A percentile compares a stretch with the other conserved stretches of the same genome.
Evolutionary conservation across 1,140 invertebrate genomes (phyloP).

Genomic region (Drosophila pruinosa): DNA sequence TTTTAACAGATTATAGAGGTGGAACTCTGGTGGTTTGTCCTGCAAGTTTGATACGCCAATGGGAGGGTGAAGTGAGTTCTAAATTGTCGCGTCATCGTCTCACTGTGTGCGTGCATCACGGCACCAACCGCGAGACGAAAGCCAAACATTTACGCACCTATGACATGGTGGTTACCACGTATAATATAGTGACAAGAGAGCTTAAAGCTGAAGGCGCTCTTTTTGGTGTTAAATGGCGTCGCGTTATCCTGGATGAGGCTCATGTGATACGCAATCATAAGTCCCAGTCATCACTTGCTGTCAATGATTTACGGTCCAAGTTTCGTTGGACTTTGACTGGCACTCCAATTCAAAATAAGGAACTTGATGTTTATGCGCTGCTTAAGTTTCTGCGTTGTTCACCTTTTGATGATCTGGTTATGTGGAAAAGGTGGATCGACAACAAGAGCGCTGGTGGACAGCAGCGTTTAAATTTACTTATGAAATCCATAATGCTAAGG

Average conservation of each 20-base stretch:
- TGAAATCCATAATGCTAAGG: conserved; percentile 91
- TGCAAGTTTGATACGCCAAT: conserved; percentile 92
- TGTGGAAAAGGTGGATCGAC: conserved; percentile 88
- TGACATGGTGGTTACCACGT: conserved; percentile 92
- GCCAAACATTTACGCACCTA: conserved; percentile 85
- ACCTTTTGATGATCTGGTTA: conserved; percentile 93
- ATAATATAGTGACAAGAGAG: conserved; percentile 87
- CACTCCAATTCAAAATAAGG: conserved; percentile 97
- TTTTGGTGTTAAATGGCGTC: conserved; percentile 87
- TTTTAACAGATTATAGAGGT: conserved; percentile 83
- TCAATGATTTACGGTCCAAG: conserved; percentile 86
- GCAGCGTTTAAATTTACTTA: conserved; percentile 89
- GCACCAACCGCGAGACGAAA: conserved; percentile 88
- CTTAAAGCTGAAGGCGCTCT: conserved; percentile 74
- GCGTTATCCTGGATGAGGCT: conserved; percentile 96
- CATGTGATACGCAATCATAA: conserved; percentile 95
- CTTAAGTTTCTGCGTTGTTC: conserved; percentile 92
- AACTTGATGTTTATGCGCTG: conserved; percentile 93
- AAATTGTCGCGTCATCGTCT: conserved; percentile 86
- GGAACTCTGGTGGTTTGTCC: conserved; percentile 95
- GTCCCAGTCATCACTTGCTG: conserved; percentile 88
- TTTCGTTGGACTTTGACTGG: conserved; percentile 95
- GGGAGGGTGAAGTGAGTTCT: conserved; percentile 91
- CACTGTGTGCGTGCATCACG: conserved; percentile 90
- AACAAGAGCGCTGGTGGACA: conserved; percentile 88